Conservation (phyloP, 1,140 invertebrate species). For the Drosophila persimilis region DNA sequence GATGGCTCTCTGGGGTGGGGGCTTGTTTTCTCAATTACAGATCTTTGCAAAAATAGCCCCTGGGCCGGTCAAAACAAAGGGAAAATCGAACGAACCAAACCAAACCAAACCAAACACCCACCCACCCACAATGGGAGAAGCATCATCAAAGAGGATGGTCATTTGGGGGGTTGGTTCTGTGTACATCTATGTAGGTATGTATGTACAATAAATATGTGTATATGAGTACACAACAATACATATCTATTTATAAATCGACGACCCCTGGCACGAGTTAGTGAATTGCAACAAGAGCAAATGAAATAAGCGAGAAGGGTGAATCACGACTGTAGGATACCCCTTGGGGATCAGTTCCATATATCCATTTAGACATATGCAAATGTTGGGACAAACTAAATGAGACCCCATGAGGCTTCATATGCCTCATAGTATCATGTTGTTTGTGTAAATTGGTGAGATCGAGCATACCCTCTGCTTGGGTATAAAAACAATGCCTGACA, state of each 20-base stretch:
- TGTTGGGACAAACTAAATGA: no score
- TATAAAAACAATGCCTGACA: conserved; percentile 49
- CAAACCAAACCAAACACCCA: conserved; percentile 6
- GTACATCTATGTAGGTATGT: no score
- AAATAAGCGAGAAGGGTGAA: not conserved
- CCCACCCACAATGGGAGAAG: not conserved
- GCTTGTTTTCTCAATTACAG: conserved; percentile 59
- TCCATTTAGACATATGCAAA: no score
- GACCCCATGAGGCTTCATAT: no score
- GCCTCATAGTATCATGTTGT: no score
- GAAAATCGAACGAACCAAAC: conserved; percentile 6
- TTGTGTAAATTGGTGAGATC: no score
- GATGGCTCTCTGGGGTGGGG: conserved; percentile 12
- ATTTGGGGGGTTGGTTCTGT: conserved; percentile 15
- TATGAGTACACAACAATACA: no score
- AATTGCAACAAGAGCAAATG: conserved; percentile 50
- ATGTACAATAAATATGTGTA: no score
- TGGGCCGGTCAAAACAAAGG: conserved; percentile 24
- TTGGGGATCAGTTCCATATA: no score
- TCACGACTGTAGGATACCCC: no score
- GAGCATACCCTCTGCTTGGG: no score
- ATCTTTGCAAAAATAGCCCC: conserved; percentile 69
- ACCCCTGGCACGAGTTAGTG: conserved; percentile 65
- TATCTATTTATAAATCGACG: conserved; percentile 56
- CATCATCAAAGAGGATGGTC: conserved; percentile 59